A percentile compares a stretch with the other conserved stretches of the same genome.
Evolutionary conservation across 2,888 invertebrate genomes (phyloP).

Genomic region (Cantharis lateralis): DNA sequence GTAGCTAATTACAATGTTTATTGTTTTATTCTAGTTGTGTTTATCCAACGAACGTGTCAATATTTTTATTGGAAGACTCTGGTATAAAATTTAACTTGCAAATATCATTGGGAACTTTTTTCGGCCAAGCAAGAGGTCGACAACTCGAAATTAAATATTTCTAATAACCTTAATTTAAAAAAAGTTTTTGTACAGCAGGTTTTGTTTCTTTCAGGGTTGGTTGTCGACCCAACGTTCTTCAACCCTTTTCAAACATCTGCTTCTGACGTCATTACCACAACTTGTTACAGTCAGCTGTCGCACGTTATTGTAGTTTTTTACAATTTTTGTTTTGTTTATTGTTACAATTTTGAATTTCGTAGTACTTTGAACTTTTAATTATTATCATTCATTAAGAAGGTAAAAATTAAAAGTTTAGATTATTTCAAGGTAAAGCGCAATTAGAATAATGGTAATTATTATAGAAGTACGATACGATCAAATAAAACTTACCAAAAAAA

Average conservation of each 20-base stretch:
- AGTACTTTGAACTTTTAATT: conserved; percentile 3
- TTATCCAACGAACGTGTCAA: neutral
- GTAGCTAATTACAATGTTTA: neutral
- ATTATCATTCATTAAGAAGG: neutral
- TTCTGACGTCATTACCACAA: conserved; percentile 33
- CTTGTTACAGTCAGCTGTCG: conserved; percentile 39
- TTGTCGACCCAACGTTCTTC: conserved; percentile 23
- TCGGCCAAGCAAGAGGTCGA: neutral
- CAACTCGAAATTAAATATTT: neutral
- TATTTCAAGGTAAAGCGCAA: neutral
- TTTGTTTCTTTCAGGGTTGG: conserved; percentile 28
- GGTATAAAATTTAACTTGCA: neutral
- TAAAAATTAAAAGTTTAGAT: neutral
- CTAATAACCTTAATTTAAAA: neutral
- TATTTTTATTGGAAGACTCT: neutral
- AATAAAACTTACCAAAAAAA: neutral
- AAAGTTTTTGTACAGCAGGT: neutral
- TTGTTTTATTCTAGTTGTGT: neutral
- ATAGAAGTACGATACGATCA: neutral
- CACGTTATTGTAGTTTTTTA: conserved; percentile 15
- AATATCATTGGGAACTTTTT: neutral
- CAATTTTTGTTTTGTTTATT: conserved; percentile 6
- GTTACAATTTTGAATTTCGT: neutral
- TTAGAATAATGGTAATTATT: neutral
- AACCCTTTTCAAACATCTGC: conserved; percentile 36